Evolutionary conservation across 2,888 invertebrate species (phyloP), one percentile per base, ranked within the genome.

Genomic region (Eilema caniola): DNA sequence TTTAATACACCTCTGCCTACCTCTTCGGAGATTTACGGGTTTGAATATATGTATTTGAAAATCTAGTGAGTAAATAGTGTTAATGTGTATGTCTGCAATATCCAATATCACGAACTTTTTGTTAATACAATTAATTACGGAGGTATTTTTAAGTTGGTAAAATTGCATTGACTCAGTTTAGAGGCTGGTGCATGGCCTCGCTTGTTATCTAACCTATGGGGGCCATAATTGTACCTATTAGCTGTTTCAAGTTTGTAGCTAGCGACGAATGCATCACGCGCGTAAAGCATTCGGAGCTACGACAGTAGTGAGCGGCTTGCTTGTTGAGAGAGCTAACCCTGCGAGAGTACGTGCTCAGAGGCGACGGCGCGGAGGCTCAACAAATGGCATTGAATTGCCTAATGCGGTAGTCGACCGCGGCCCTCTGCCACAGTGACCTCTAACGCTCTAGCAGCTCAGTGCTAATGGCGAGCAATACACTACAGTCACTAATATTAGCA

Each of bases 401-500:
- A 66, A 24, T 60, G 37, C 57, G 68, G 66, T 10, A 25, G 57
- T n/a, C 56, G 53, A 8, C 20, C 33, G 47, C 41, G 66, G 41
- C 66, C 66, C 65, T 33, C 33, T 20, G 41, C 24, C 41, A 10
- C 33, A 59, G 41, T 67, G 77, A 72, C 77, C 79, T 80, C 67
- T 56, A 60, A 28, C 66, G 60, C 24, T 56, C 28, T 33, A 59
- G 23, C 63, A 70, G 37, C 59, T 59, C 37, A 59, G 63, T 37
- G 53, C 64, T 67, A 61, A 56, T 20, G 67, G 59, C 41, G 37
- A n/a, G 56, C 61, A 68, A 41, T 62, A 61, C 63, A 69, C 65
- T 47, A 69, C 59, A 23, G 25, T 20, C 60, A 61, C 80, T 75
- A 72, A 78, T 68, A 80, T 75, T 78, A 77, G 78, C 68, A 67